Conservation (phyloP, 2,888 invertebrate genomes). For the Nemapogon koenigi region DNA sequence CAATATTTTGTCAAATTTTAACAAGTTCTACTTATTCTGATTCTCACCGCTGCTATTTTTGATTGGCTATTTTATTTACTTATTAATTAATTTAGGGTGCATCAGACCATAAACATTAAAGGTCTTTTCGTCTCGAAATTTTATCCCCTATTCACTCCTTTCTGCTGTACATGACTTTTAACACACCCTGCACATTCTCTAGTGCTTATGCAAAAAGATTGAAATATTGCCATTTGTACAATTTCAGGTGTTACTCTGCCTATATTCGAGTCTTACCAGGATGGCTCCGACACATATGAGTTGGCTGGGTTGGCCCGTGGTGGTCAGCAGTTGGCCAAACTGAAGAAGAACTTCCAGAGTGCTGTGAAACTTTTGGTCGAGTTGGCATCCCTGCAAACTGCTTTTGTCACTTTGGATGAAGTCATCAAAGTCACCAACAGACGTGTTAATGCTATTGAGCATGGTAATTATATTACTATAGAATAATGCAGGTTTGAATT, state of each 20-base stretch:
- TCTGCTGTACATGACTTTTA: too few species aligned
- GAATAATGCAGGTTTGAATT: background rate
- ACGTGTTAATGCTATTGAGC: slow-evolving; percentile 99
- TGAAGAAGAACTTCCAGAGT: slow-evolving; percentile 97
- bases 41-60: too few species aligned
- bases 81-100: too few species aligned
- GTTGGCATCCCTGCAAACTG: slow-evolving; percentile 96
- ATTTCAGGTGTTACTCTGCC: slow-evolving; percentile 91
- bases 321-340: slow-evolving; percentile 94
- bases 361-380: slow-evolving; percentile 96
- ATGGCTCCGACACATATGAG: slow-evolving; percentile 96
- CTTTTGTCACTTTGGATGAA: slow-evolving; percentile 97
- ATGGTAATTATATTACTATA: slow-evolving; percentile 69
- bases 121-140: too few species aligned
- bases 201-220: too few species aligned
- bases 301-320: slow-evolving; percentile 96
- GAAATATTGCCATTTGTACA: too few species aligned
- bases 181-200: too few species aligned
- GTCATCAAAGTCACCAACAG: slow-evolving; percentile 99
- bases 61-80: too few species aligned
- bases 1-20: too few species aligned
- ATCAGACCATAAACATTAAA: too few species aligned
- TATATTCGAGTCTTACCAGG: slow-evolving; percentile 91
- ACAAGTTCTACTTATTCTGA: too few species aligned
- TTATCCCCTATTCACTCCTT: too few species aligned